A percentile compares a stretch with the other conserved stretches of the same genome.
Evolutionary conservation across 2,113 vertebrate genomes (phyloP).

Genomic region (Phyllopteryx taeniolatus): DNA sequence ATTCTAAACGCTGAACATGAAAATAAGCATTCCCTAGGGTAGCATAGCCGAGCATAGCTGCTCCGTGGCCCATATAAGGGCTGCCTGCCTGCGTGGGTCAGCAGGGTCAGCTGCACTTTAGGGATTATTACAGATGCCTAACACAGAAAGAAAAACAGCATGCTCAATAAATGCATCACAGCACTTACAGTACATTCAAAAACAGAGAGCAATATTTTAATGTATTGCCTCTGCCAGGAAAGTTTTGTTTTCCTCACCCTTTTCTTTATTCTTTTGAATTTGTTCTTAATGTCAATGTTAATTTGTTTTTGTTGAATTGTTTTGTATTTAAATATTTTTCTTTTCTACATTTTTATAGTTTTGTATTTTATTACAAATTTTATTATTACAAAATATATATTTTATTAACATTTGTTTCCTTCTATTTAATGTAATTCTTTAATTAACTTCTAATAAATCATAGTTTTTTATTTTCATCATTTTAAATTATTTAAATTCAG

Average conservation of each 20-base stretch:
- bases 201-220: background rate
- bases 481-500: too few relatives aligned
- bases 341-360: too few relatives aligned
- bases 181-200: background rate
- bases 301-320: too few relatives aligned
- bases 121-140: conserved; percentile 40
- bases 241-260: background rate
- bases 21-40: conserved; percentile 31
- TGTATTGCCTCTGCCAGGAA: background rate
- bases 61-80: conserved; percentile 5
- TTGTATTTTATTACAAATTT: too few relatives aligned
- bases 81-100: conserved; percentile 1
- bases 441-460: too few relatives aligned
- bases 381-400: too few relatives aligned
- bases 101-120: conserved; percentile 37
- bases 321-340: too few relatives aligned
- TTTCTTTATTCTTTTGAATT: background rate
- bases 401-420: too few relatives aligned
- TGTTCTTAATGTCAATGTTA: too few relatives aligned
- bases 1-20: conserved; percentile 30
- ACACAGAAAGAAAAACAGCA: conserved; percentile 5
- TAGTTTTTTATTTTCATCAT: too few relatives aligned
- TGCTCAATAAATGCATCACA: background rate
- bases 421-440: too few relatives aligned
- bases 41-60: background rate